Base-by-base conservation (phyloP, 2,888 invertebrate genomes). In the Mesoligia furuncula region DNA sequence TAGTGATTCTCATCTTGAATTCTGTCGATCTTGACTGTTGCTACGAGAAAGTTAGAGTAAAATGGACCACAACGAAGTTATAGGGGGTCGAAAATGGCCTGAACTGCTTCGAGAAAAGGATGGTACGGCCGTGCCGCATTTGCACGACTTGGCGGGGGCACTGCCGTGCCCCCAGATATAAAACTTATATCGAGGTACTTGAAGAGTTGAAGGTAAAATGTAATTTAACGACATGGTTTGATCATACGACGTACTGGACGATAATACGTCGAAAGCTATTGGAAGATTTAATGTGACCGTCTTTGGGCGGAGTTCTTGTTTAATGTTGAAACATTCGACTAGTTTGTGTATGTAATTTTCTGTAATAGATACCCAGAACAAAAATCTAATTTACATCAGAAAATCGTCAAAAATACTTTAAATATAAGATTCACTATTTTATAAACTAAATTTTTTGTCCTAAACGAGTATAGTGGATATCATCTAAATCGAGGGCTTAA, bases 181-280 rank as follows among this genome's bases (percentile, higher is more conserved):
- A 75, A 75, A 65, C 42, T 20, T 31, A 0, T 13, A 31, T 59
- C 66, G 11, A 54, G 31, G 0, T 74, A 48, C 27, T 8, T 62
- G 3, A 20, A 20, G 2, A 39, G 24, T 66, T 48, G 36, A 27
- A 27, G 8, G 24, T 24, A 5, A 27, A 24, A 31, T 39, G 27
- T 48, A 17, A 24, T 75, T 17, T 31, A 20, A 8, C n/a, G 74
- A 36, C 15, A 57, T 70, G 11, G n/a, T 71, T 73, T 36, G 36
- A 20, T 48, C 9, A 54, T 20, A 61, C 61, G 61, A 5, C 31
- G 31, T 48, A 17, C 42, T 13, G 51, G 20, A 51, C 51, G 20
- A 51, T 51, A 51, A 20, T 51, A 51, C 7, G 20, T 0, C 7
- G 7, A 17, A 6, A 61, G 24, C 27, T 73, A 11, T 27, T 15